Evolutionary conservation across 2,888 invertebrate genomes (phyloP).

Genomic region (Chymomyza procnemis): DNA sequence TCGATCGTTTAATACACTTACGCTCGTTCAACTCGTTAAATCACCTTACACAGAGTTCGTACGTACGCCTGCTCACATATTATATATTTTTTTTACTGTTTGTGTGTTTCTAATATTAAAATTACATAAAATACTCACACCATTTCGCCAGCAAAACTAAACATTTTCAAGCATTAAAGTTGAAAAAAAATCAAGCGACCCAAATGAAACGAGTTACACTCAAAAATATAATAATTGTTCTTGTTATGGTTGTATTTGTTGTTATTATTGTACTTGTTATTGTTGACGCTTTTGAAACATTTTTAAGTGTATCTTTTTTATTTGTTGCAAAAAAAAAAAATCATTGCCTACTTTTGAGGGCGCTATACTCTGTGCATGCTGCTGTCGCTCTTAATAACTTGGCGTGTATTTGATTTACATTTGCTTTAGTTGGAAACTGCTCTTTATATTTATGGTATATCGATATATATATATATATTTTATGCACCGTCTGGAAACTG

Average conservation of each 20-base stretch:
- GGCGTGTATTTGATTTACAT: background rate
- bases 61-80: background rate
- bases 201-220: background rate
- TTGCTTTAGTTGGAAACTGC: background rate
- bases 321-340: background rate
- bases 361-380: background rate
- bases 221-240: too few relatives aligned
- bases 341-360: conserved; percentile 1
- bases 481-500: background rate
- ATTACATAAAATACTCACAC: background rate
- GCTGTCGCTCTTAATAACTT: background rate
- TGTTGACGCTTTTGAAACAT: conserved; percentile 1
- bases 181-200: background rate
- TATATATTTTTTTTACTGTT: background rate
- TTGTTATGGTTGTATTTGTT: background rate
- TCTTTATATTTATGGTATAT: background rate
- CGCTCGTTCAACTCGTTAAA: background rate
- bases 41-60: background rate
- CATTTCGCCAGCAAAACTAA: background rate
- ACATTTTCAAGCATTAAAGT: background rate
- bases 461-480: too few relatives aligned
- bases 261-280: background rate
- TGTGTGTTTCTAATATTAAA: background rate
- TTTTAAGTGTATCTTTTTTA: background rate
- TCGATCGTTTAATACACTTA: conserved; percentile 38